Evolutionary conservation across 2,113 vertebrate species (phyloP).

Genomic region (Talpa occidentalis): DNA sequence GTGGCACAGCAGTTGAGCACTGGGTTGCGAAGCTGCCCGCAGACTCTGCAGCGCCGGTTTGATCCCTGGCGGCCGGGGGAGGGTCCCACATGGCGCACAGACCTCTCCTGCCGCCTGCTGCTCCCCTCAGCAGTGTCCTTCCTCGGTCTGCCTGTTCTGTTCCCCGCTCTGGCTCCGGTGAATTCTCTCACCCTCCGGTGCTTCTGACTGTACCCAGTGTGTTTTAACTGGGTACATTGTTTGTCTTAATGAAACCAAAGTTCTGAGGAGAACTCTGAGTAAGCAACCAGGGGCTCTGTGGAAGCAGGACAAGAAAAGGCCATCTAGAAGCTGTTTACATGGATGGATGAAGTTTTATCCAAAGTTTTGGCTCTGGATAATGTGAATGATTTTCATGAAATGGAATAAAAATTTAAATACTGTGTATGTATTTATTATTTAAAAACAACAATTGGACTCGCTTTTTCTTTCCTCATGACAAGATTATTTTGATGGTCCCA

Average conservation of each 20-base stretch:
- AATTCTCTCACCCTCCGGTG: too few relatives aligned
- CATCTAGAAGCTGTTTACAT: background rate
- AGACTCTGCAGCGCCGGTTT: too few relatives aligned
- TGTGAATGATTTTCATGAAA: conserved; percentile 56
- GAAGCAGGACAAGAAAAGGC: background rate
- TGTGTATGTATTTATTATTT: conserved; percentile 78
- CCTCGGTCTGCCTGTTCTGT: too few relatives aligned
- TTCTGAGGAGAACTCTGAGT: conserved; percentile 28
- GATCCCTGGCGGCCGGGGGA: too few relatives aligned
- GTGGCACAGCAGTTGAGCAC: too few relatives aligned
- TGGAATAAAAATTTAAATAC: conserved; percentile 79
- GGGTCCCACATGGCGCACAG: too few relatives aligned
- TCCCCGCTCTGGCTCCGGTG: too few relatives aligned
- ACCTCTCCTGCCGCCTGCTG: too few relatives aligned
- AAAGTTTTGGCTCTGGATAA: conserved; percentile 24
- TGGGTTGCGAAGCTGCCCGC: too few relatives aligned
- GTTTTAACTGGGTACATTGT: background rate
- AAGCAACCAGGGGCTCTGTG: background rate
- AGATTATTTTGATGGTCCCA: conserved; percentile 80
- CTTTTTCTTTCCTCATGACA: conserved; percentile 77
- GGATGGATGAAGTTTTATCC: background rate
- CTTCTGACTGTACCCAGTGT: too few relatives aligned
- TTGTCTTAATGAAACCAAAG: background rate
- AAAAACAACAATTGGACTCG: conserved; percentile 79
- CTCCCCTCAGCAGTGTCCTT: too few relatives aligned